phyloP scores from a whole-genome alignment of 1,140 invertebrate genomes.

The Drosophila takahashii region DNA sequence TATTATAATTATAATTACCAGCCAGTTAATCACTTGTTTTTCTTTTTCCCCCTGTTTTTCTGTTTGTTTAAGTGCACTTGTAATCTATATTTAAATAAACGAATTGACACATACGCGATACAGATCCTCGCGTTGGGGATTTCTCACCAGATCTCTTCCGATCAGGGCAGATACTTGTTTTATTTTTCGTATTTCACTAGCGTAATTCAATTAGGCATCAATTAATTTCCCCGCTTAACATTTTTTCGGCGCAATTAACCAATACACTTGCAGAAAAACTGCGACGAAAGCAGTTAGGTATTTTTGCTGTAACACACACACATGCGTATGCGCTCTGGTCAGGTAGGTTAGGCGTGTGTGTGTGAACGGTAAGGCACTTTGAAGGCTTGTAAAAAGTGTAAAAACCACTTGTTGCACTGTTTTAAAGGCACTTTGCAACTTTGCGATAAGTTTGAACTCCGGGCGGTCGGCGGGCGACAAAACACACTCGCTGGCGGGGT shows the following conservation, averaged over 20 bases:
- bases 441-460: conserved; percentile 23
- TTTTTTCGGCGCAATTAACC: conserved; percentile 75
- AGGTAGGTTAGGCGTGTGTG: conserved; percentile 39
- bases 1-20: conserved; percentile 79
- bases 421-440: conserved; percentile 26
- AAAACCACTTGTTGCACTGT: conserved; percentile 68
- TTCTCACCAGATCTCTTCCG: conserved; percentile 20
- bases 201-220: conserved; percentile 67
- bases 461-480: conserved; percentile 30
- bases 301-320: conserved; percentile 36
- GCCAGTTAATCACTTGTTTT: conserved; percentile 42
- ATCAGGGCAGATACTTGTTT: conserved; percentile 31
- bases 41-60: conserved; percentile 3
- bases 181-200: conserved; percentile 7
- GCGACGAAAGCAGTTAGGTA: conserved; percentile 59
- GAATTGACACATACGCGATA: conserved; percentile 64
- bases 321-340: conserved; percentile 17
- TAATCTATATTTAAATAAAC: conserved; percentile 66
- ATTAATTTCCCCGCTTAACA: conserved; percentile 57
- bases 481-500: conserved; percentile 43
- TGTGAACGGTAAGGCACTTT: conserved; percentile 60
- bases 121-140: conserved; percentile 78
- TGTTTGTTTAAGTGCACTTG: conserved; percentile 71
- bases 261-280: conserved; percentile 45
- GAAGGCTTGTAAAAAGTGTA: conserved; percentile 48